Conservation (phyloP, 2,113 vertebrate genomes). For the Pagrus major region DNA sequence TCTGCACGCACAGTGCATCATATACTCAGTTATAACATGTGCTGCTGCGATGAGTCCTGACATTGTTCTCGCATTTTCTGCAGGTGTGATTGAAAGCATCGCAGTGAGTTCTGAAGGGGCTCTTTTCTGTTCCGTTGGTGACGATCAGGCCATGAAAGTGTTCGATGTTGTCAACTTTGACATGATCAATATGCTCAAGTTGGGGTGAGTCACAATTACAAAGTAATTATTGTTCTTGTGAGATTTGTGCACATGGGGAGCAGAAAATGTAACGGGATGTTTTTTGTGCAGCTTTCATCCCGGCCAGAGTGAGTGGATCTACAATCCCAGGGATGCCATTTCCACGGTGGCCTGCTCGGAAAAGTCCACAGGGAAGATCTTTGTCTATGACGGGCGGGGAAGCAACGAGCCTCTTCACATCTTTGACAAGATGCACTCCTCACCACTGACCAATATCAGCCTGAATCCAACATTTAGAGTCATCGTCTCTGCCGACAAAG, state of each 20-base stretch:
- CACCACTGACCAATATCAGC: conserved; percentile 92
- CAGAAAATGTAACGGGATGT: not conserved
- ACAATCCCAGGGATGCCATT: conserved; percentile 97
- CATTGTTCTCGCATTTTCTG: not conserved
- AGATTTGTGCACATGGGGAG: not conserved
- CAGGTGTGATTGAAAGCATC: conserved; percentile 95
- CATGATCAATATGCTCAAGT: conserved; percentile 99
- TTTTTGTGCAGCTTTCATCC: conserved; percentile 88
- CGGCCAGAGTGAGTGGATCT: conserved; percentile 96
- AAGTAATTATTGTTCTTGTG: not conserved
- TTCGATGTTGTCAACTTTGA: conserved; percentile 99
- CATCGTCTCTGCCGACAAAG: conserved; percentile 95
- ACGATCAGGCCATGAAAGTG: conserved; percentile 99
- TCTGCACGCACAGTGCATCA: not conserved
- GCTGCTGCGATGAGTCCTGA: not conserved
- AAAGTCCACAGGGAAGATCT: conserved; percentile 97
- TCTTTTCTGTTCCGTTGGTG: conserved; percentile 94
- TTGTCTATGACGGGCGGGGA: conserved; percentile 95
- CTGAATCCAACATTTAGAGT: conserved; percentile 91
- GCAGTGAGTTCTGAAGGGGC: conserved; percentile 94
- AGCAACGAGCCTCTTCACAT: conserved; percentile 90
- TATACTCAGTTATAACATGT: not conserved
- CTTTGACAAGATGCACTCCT: conserved; percentile 93
- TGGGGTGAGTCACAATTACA: conserved; percentile 87
- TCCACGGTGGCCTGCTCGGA: conserved; percentile 96